A percentile compares a stretch with the other conserved stretches of the same genome.
Conservation (phyloP, 2,888 invertebrate genomes). For the Nephrotoma flavescens region DNA sequence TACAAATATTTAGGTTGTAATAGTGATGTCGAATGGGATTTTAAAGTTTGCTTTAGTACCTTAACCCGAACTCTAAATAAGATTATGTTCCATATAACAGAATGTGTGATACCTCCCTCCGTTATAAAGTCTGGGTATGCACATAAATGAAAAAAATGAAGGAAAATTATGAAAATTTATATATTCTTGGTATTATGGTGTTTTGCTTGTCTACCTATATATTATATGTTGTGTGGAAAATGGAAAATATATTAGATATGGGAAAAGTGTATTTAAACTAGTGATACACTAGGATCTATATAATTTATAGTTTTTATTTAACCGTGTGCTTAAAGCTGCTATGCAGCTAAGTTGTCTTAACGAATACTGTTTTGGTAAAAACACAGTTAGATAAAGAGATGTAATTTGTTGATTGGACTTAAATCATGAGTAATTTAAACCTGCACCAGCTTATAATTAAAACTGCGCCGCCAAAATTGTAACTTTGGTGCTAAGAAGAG, state of each 20-base stretch:
- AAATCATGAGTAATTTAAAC: too few species aligned
- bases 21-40: not conserved
- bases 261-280: not conserved
- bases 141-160: not conserved
- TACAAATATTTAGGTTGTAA: not conserved
- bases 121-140: not conserved
- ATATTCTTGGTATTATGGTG: not conserved
- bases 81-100: not conserved
- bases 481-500: too few species aligned
- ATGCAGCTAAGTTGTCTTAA: not conserved
- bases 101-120: not conserved
- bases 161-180: not conserved
- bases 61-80: not conserved
- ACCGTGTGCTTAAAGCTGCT: not conserved
- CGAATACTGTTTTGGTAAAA: too few species aligned
- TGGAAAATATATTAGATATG: not conserved
- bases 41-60: not conserved
- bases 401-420: too few species aligned
- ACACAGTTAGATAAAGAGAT: too few species aligned
- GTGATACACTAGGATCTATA: not conserved
- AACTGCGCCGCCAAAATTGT: too few species aligned
- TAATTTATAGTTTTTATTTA: not conserved
- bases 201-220: not conserved
- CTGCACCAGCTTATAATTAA: too few species aligned
- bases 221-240: not conserved